A percentile compares a stretch with the other conserved stretches of the same genome.
These are phyloP conservation scores for Artibeus jamaicensis DNA, from an alignment of 2,797 vertebrate species.

Conservation along the genomic window DNA sequence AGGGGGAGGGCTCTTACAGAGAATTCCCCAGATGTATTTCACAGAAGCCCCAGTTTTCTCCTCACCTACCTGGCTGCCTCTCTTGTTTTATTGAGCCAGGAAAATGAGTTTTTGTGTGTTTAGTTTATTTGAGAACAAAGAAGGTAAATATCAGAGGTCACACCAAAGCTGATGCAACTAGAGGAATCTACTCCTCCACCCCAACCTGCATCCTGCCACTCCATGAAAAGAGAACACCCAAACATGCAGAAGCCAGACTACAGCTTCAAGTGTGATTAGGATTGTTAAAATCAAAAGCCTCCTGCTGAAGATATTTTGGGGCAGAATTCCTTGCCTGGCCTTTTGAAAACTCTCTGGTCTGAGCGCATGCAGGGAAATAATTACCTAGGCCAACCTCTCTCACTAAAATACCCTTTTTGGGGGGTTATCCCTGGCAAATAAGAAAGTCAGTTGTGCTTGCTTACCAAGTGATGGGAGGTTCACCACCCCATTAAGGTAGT, in stretches of 20 bases:
- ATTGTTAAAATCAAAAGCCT: background rate
- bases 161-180: slow-evolving; percentile 34
- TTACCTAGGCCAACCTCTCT: background rate
- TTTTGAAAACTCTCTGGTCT: background rate
- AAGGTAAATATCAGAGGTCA: slow-evolving; percentile 41
- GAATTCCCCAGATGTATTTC: background rate
- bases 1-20: background rate
- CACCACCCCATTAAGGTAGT: background rate
- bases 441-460: background rate
- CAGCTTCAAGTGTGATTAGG: background rate
- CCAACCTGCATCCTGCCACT: background rate
- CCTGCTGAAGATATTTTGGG: background rate
- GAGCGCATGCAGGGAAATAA: background rate
- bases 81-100: slow-evolving; percentile 7
- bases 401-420: background rate
- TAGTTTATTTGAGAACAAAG: slow-evolving; percentile 38
- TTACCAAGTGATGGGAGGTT: background rate
- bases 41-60: background rate
- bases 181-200: background rate
- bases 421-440: background rate
- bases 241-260: background rate
- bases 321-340: background rate
- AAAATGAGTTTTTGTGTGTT: slow-evolving; percentile 31
- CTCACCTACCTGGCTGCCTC: background rate
- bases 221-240: background rate